phyloP scores from a whole-genome alignment of 2,888 invertebrate species.

The Eristalis pertinax region DNA sequence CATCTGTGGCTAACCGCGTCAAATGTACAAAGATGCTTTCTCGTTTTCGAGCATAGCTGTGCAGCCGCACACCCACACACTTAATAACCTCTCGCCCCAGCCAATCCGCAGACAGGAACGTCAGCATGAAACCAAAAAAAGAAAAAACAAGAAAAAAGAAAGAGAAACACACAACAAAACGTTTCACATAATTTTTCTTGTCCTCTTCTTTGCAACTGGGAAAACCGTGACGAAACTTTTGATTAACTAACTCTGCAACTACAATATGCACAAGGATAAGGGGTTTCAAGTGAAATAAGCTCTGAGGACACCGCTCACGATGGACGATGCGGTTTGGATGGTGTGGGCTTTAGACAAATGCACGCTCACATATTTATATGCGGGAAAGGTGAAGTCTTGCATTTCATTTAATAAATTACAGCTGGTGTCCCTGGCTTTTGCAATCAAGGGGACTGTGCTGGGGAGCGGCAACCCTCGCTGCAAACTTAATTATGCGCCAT shows the following conservation, averaged over 20 bases:
- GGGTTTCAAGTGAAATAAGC: conserved; percentile 38
- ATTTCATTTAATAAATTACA: conserved; percentile 53
- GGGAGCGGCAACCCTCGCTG: background rate
- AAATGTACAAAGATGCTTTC: background rate
- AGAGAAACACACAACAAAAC: background rate
- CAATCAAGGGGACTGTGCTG: conserved; percentile 9
- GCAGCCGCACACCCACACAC: background rate
- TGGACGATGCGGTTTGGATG: conserved; percentile 7
- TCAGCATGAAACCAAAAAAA: background rate
- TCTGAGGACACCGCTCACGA: conserved; percentile 4
- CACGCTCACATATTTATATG: conserved; percentile 40
- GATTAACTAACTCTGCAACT: conserved; percentile 39
- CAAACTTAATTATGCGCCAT: conserved; percentile 2
- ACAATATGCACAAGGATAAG: conserved; percentile 12
- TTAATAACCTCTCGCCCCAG: background rate
- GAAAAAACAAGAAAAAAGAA: background rate
- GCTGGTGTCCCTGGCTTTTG: conserved; percentile 32
- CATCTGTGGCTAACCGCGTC: conserved; percentile 1
- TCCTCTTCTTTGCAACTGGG: conserved; percentile 10
- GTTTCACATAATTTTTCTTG: conserved; percentile 36
- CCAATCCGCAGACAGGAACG: background rate
- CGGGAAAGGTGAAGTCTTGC: conserved; percentile 46
- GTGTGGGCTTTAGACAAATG: conserved; percentile 33
- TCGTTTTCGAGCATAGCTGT: background rate
- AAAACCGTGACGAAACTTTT: conserved; percentile 56